Percentiles rank a stretch among this genome's conserved stretches.
These are phyloP conservation scores for Toxonevra muliebris DNA, from an alignment of 2,888 invertebrate genomes.

Conservation along the genomic window DNA sequence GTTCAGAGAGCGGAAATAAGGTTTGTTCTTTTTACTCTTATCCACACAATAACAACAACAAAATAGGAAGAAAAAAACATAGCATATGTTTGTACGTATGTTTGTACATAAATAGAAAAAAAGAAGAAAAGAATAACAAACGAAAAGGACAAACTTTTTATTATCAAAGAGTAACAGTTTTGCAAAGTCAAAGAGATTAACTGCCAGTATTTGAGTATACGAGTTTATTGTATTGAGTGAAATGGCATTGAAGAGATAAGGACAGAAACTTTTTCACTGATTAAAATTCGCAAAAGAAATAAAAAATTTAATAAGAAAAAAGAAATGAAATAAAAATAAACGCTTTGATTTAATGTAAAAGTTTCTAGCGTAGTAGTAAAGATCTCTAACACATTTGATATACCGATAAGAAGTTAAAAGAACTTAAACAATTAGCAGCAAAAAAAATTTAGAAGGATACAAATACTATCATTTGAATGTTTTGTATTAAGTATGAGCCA, in stretches of 20 bases:
- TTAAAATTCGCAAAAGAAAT: background rate
- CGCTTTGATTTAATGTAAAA: background rate
- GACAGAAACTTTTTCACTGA: background rate
- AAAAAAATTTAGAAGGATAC: too few relatives aligned
- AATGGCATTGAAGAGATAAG: too few relatives aligned
- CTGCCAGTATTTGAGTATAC: background rate
- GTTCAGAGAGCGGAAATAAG: background rate
- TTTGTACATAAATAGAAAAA: too few relatives aligned
- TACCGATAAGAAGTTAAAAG: too few relatives aligned
- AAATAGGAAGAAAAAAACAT: background rate
- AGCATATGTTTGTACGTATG: background rate
- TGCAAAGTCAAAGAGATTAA: constrained; percentile 1
- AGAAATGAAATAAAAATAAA: background rate
- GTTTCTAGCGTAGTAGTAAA: too few relatives aligned
- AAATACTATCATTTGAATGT: too few relatives aligned
- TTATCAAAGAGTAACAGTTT: too few relatives aligned
- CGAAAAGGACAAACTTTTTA: background rate
- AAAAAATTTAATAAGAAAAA: background rate
- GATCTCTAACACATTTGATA: too few relatives aligned
- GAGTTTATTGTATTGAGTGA: background rate
- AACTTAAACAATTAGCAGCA: too few relatives aligned
- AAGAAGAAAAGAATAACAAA: background rate
- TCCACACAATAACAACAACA: background rate
- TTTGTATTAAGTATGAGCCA: too few relatives aligned
- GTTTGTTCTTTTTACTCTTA: background rate